Base-by-base conservation (phyloP, 2,888 invertebrate genomes). In the Azorinus chamasolen region DNA sequence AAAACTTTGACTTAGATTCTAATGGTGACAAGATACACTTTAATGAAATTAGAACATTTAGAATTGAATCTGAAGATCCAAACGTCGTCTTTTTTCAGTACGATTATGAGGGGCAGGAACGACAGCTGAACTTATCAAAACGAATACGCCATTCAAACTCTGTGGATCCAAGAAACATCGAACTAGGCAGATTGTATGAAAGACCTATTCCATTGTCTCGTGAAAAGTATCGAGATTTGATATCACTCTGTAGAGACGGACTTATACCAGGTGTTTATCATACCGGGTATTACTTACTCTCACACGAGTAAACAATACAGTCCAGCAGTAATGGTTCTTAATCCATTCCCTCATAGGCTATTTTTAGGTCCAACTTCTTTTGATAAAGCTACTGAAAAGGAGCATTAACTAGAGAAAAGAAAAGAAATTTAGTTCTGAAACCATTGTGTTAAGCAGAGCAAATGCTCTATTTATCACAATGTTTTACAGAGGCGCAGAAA, bases 221-320 rank as follows among this genome's bases (percentile, higher is more conserved):
- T 24, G 50, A 62, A 24, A 63, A 63, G 39, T 63, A 37, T 41
- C n/a, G 25, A 25, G 53, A 63, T 53, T 24, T 63, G 24, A 14
- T 37, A 18, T 24, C 63, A 39, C 53, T 63, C 8, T 63, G 63
- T 45, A 16, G 18, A 32, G 32, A 18, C 8, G 51, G 53, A 6
- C 51, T 63, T 41, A 63, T 63, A 20, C 63, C 51, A 53, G 24
- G 37, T 22, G 43, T 53, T 20, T 39, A 63, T 61, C 61, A 46
- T 20, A 18, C 32, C 14, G 37, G 25, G 16, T 58, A 43, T 24
- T 16, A 14, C 3, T 25, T 58, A 14, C 43, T 58, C 22, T 45
- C 43, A 22, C 58, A 58, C 24, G 45, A 58, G 32, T 10, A 32
- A 32, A 4, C 32, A n/a, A n/a, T n/a, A n/a, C n/a, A n/a, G n/a